Percentiles rank a stretch among this genome's conserved stretches.
Evolutionary conservation across 2,888 invertebrate genomes (phyloP).

Genomic region (Candidula unifasciata): DNA sequence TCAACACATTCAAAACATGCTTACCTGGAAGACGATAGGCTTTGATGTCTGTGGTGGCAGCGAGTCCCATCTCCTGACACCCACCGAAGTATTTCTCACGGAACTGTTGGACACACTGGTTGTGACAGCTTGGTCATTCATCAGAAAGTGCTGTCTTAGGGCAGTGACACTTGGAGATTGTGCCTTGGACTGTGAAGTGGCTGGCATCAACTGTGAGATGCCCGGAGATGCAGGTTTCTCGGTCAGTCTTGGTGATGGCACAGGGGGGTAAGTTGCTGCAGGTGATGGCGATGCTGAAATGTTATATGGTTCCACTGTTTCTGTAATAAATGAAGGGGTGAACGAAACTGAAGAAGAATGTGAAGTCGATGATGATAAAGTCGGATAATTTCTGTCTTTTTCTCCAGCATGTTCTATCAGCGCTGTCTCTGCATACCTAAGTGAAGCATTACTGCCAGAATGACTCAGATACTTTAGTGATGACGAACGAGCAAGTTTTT

Average conservation of each 20-base stretch:
- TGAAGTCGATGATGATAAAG: not conserved
- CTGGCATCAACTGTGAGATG: constrained; percentile 7
- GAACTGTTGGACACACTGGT: constrained; percentile 14
- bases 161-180: constrained; percentile 52
- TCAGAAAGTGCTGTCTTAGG: constrained; percentile 55
- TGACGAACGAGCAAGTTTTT: not conserved
- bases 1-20: not conserved
- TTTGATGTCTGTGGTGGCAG: constrained; percentile 56
- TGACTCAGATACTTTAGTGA: not conserved
- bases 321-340: not conserved
- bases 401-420: not conserved
- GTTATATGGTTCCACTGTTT: not conserved
- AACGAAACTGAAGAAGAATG: not conserved
- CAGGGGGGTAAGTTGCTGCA: not conserved
- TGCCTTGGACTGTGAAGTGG: not conserved
- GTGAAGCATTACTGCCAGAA: not conserved
- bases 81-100: constrained; percentile 9
- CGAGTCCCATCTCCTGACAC: constrained; percentile 57
- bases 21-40: constrained; percentile 55
- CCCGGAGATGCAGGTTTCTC: no score
- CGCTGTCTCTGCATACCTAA: not conserved
- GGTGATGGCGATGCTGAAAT: constrained; percentile 19
- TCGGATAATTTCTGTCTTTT: not conserved
- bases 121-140: constrained; percentile 44
- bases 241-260: not conserved